Base-by-base conservation (phyloP, 2,113 vertebrate species). In the Thamnophis sirtalis region DNA sequence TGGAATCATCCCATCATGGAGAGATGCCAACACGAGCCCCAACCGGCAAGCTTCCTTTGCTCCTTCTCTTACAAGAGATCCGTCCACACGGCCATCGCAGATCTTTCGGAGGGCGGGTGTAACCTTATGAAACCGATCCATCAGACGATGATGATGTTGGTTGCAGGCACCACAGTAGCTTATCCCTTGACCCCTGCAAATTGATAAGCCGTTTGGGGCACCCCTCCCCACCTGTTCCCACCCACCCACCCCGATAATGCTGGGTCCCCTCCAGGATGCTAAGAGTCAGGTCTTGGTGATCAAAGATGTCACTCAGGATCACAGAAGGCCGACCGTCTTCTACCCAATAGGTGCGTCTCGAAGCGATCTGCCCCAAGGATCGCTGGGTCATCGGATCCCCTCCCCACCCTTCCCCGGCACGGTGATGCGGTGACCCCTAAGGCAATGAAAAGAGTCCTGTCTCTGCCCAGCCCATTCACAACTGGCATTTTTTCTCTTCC, bases 261-360 rank as follows among this genome's bases (percentile, higher is more conserved):
- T 92, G 91, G 91, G 91, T 53, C 91, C 91, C 24, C 48, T 85
- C 89, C 91, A 60, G 68, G 87, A 53, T 85, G 84, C 87, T 92
- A 15, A 89, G 87, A 85, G 73, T 86, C 58, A n/a, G 48, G 38
- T 51, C 91, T 11, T 53, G 54, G 53, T 92, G 58, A 85, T 43
- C 84, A 38, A 89, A 85, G 68, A 28, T 84, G 68, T 28, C 68
- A 4, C 58, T 89, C n/a, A 21, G 87, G 91, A 51, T 53, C 73
- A 43, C 50, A 80, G 87, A 53, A 85, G 53, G 63, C 58, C 8
- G 1, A 33, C 26, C 53, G 13, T 85, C 54, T 49, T 84, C 54
- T 55, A 51, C 43, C 54, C 38, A 48, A 19, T n/a, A 13, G 91
- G 54, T 15, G 28, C 48, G 17, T 89, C 87, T 56, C 51, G 22